These are phyloP conservation scores for Aepyceros melampus DNA, from an alignment of 2,113 vertebrate genomes.

Conservation along the genomic window DNA sequence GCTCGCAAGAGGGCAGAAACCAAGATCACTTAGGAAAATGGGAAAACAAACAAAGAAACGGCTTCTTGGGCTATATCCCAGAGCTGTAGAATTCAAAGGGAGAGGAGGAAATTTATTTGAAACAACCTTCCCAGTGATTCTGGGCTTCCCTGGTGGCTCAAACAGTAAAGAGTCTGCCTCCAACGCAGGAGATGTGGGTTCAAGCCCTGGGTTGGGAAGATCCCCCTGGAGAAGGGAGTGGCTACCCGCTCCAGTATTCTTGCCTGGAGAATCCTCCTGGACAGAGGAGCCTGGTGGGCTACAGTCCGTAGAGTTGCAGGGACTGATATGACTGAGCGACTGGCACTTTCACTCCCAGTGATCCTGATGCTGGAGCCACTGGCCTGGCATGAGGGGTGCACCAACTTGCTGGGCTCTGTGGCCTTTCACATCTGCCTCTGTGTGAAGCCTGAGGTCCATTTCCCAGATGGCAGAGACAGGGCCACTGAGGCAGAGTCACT, in stretches of 20 bases:
- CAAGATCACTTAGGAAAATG: neutral
- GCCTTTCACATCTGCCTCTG: neutral
- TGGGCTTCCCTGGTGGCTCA: neutral
- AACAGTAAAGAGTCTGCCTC: neutral
- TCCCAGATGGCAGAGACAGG: accelerated
- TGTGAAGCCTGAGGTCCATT: neutral
- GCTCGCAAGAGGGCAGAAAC: neutral
- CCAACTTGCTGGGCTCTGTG: accelerated
- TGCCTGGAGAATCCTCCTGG: neutral
- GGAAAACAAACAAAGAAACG: neutral
- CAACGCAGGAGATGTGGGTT: neutral
- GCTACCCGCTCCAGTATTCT: neutral
- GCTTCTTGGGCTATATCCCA: neutral
- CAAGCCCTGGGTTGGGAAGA: neutral
- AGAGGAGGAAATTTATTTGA: neutral
- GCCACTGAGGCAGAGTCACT: neutral
- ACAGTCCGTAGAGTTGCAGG: neutral
- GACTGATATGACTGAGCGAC: neutral
- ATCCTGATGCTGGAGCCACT: neutral
- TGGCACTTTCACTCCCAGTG: neutral
- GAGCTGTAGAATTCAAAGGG: neutral
- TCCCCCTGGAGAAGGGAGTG: neutral
- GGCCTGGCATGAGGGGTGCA: neutral
- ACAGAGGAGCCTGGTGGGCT: neutral
- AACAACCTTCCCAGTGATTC: neutral